Evolutionary conservation across 2,888 invertebrate genomes (phyloP), one percentile per base, ranked within the genome.

Genomic region (Hymenopus coronatus): DNA sequence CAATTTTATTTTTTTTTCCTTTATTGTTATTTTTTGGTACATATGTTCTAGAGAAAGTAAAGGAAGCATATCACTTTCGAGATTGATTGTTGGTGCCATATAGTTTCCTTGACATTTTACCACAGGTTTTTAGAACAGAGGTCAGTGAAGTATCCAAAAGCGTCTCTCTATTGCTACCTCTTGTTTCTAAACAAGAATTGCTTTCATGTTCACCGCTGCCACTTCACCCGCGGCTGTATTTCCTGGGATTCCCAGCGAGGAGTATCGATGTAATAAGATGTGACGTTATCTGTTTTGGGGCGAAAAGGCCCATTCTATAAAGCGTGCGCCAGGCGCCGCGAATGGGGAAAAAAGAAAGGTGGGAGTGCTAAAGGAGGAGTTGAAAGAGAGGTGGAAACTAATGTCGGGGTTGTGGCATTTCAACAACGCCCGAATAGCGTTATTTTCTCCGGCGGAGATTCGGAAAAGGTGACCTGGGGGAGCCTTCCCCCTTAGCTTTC

Each of bases 381-480:
- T 70, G 54, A 70, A 70, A 70, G 54, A 70, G 54, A 70, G 54
- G 54, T 70, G 54, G 54, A 70, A 70, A 70, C 54, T 70, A 70
- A 20, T 70, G 54, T 20, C 54, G 54, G 25, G 20, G 20, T 20
- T 70, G 85, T 40, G 40, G 33, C 85, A 85, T 85, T 85, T 85
- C 85, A 33, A 33, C 25, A 33, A 25, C 40, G 85, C 33, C 40
- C 85, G 33, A 85, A 85, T 85, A 33, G 40, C 85, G 40, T 85
- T 85, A 85, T 85, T 85, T 85, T 14, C 54, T 70, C 85, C 12
- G 40, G 40, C 85, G 33, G 27, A n/a, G 85, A 20, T 85, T 85
- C 40, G 40, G 14, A 85, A 70, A 85, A 85, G 85, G 85, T 85
- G 85, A 85, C 85, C 85, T 40, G 27, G n/a, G 85, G 85, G 85